Base-by-base conservation (phyloP, 2,113 vertebrate species). In the Oryzias curvinotus region DNA sequence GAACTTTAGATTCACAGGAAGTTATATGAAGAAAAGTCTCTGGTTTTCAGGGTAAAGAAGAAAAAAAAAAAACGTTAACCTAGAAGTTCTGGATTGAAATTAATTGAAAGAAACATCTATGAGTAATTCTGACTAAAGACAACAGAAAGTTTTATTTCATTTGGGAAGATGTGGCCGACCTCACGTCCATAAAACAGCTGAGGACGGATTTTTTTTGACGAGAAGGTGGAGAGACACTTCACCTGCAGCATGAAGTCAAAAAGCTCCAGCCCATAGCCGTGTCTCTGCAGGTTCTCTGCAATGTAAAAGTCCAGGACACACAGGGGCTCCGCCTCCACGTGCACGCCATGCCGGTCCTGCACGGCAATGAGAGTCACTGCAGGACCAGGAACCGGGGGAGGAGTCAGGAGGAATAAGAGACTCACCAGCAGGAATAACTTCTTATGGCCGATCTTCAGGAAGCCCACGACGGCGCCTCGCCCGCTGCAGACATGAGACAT, bases 391-490 rank as follows among this genome's bases (percentile, higher is more conserved):
- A 2, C 21, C 2, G 28, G 0, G 28, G 0, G 17, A 47, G 5
- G 13, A 14, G 25, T 3, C 1, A 19, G 62, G 19, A 3, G 25
- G 53, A 65, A 51, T 0, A 18, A 4, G 3, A 7, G 41, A 91
- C 94, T 93, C 75, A 97, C 95, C 53, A 97, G 89, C 12, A 97
- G 90, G 91, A 97, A 96, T 52, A 97, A 91, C 81, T 95, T 96
- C 88, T 97, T 97, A 82, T 92, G 93, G 62, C 95, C 95, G 10
- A 96, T 93, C 82, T 97, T 97, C 52, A 97, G 91, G 68, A 95
- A 96, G 45, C 95, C 95, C 54, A 95, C 87, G 4, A 89, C 85
- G 16, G 88, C 80, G 46, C 94, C 95, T 19, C 87, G 91, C 5
- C 94, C 93, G 47, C 93, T 93, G 83, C 28, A 30, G 14, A 44